Evolutionary conservation across 2,113 vertebrate species (phyloP).

Genomic region (Carassius gibelio): DNA sequence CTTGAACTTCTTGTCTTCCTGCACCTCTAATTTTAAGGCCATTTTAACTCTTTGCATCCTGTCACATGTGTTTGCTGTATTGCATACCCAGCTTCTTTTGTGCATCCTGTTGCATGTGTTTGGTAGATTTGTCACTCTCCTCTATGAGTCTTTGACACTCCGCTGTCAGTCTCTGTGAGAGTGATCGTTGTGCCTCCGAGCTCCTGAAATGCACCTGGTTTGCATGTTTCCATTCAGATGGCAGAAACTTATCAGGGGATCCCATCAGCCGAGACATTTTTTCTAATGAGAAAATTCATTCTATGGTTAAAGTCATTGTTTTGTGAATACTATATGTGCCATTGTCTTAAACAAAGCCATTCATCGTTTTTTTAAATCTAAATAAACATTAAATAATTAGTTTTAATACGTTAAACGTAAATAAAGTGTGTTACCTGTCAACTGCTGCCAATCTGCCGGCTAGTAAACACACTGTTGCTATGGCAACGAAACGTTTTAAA

Average conservation of each 20-base stretch:
- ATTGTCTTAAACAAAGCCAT: neutral
- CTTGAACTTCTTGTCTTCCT: neutral
- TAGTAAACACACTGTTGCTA: conserved; percentile 61
- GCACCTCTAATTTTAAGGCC: neutral
- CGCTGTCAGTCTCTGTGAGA: conserved; percentile 75
- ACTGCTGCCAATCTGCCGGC: neutral
- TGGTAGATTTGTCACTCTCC: conserved; percentile 80
- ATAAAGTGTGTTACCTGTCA: neutral
- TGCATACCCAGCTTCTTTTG: conserved; percentile 83
- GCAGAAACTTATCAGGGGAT: conserved; percentile 71
- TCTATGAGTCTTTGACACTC: conserved; percentile 82
- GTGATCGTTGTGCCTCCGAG: conserved; percentile 74
- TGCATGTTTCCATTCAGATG: conserved; percentile 74
- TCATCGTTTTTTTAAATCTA: neutral
- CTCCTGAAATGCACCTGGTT: conserved; percentile 71
- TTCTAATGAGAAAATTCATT: neutral
- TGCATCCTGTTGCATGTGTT: conserved; percentile 79
- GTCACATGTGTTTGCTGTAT: neutral
- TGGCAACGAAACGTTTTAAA: conserved; percentile 42
- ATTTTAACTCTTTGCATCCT: neutral
- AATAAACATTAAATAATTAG: neutral
- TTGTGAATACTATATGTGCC: neutral
- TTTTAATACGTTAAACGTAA: neutral
- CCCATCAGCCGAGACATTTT: conserved; percentile 79
- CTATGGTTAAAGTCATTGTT: neutral